phyloP scores from a whole-genome alignment of 2,888 invertebrate species.

The Xanthia togata region DNA sequence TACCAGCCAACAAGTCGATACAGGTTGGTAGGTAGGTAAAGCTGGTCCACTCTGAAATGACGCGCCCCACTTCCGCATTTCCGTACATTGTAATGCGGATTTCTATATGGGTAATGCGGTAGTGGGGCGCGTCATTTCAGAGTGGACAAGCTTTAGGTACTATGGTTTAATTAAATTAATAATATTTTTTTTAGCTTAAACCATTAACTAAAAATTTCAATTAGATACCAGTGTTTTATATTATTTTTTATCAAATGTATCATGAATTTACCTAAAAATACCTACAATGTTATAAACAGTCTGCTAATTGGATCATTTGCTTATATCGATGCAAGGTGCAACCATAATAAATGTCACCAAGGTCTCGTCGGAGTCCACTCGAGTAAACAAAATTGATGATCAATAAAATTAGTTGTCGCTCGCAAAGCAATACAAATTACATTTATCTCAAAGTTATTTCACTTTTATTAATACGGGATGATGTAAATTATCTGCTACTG shows the following conservation, averaged over 20 bases:
- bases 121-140: too few relatives aligned
- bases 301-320: constrained; percentile 11
- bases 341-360: constrained; percentile 27
- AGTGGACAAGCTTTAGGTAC: too few relatives aligned
- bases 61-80: too few relatives aligned
- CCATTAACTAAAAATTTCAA: not conserved
- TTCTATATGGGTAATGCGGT: too few relatives aligned
- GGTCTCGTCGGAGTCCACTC: not conserved
- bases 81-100: too few relatives aligned
- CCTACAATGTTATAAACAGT: not conserved
- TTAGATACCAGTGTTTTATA: not conserved
- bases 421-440: constrained; percentile 51
- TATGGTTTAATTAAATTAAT: not conserved
- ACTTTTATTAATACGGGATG: constrained; percentile 28
- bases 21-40: not conserved
- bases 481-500: constrained; percentile 68
- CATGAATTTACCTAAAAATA: not conserved
- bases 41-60: too few relatives aligned
- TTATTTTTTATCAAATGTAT: not conserved
- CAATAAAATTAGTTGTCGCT: constrained; percentile 48
- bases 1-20: not conserved
- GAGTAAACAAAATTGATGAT: constrained; percentile 50
- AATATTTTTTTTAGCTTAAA: not conserved
- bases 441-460: constrained; percentile 57
- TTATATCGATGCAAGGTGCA: not conserved